Evolutionary conservation across 2,888 invertebrate genomes (phyloP).

Genomic region (Glaucopsyche alexis): DNA sequence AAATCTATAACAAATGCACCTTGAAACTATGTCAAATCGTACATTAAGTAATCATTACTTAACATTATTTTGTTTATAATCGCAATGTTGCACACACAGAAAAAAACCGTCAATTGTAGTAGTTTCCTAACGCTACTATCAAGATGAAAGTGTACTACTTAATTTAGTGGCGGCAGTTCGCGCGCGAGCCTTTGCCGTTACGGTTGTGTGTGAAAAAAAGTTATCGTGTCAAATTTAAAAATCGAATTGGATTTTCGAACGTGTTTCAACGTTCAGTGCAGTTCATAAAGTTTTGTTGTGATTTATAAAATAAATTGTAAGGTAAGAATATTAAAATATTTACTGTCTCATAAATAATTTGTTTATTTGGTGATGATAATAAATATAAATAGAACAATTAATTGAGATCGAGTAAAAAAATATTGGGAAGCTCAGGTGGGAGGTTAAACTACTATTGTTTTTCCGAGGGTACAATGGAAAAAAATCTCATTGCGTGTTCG

Average conservation of each 20-base stretch:
- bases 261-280: neutral
- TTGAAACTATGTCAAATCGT: neutral
- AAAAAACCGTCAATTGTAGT: slow-evolving; percentile 14
- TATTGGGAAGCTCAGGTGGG: too few species aligned
- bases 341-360: too few species aligned
- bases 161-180: neutral
- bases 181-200: neutral
- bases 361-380: too few species aligned
- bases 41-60: slow-evolving; percentile 2
- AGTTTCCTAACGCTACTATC: slow-evolving; percentile 16
- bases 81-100: slow-evolving; percentile 13
- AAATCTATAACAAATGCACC: neutral
- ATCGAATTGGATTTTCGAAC: neutral
- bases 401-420: too few species aligned
- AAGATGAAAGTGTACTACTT: slow-evolving; percentile 11
- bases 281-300: neutral
- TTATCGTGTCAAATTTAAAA: slow-evolving; percentile 1
- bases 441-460: too few species aligned
- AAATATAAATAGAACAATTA: too few species aligned
- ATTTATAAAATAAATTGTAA: neutral
- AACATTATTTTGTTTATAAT: slow-evolving; percentile 21
- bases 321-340: neutral
- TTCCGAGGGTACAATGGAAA: too few species aligned
- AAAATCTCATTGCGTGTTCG: too few species aligned
- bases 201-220: slow-evolving; percentile 21